Evolutionary conservation across 2,888 invertebrate genomes (phyloP).

Genomic region (Diabrotica balteata): DNA sequence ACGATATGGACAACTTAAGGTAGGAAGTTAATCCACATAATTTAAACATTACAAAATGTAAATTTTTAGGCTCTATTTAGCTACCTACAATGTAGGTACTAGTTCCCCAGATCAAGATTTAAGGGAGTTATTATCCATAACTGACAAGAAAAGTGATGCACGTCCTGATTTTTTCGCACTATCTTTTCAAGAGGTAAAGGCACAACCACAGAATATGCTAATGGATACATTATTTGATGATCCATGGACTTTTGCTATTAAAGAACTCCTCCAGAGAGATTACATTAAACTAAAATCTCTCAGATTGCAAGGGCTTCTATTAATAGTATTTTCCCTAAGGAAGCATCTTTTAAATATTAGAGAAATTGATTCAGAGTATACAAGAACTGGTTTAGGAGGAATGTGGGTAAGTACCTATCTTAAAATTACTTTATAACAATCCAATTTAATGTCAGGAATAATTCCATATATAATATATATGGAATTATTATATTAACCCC

Average conservation of each 20-base stretch:
- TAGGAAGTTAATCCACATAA: background rate
- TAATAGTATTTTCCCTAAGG: slow-evolving; percentile 79
- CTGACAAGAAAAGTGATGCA: slow-evolving; percentile 67
- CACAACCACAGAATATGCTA: slow-evolving; percentile 84
- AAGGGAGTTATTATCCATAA: slow-evolving; percentile 68
- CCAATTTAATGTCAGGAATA: no score
- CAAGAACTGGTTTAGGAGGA: slow-evolving; percentile 89
- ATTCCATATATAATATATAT: no score
- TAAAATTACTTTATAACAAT: background rate
- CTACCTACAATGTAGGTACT: slow-evolving; percentile 92
- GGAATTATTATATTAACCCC: no score
- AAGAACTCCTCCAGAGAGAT: slow-evolving; percentile 73
- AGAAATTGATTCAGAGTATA: slow-evolving; percentile 86
- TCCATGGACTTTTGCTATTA: slow-evolving; percentile 82
- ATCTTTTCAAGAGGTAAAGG: slow-evolving; percentile 88
- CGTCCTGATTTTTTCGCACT: slow-evolving; percentile 86
- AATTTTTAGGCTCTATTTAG: slow-evolving; percentile 73
- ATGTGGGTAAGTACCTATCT: slow-evolving; percentile 77
- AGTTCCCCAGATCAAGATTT: slow-evolving; percentile 77
- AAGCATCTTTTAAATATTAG: slow-evolving; percentile 82
- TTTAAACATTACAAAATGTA: slow-evolving; percentile 1
- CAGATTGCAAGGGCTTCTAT: slow-evolving; percentile 82
- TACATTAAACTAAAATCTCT: slow-evolving; percentile 83
- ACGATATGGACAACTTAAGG: slow-evolving; percentile 23
- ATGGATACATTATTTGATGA: slow-evolving; percentile 83